Evolutionary conservation across 2,888 invertebrate species (phyloP), one percentile per base, ranked within the genome.

Genomic region (Drosophila picticornis): DNA sequence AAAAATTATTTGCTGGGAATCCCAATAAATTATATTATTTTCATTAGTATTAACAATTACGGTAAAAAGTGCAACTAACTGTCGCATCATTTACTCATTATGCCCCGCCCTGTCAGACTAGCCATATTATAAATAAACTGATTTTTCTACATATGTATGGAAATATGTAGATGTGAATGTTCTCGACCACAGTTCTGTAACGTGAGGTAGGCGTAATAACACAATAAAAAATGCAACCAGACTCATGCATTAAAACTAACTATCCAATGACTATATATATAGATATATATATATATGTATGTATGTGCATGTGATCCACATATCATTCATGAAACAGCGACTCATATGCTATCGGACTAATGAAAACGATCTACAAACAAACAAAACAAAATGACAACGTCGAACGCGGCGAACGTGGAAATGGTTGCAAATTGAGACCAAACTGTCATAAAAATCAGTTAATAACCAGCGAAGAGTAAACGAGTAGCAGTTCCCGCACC

Each of bases 401-500:
- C 76, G 69, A 70, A 66, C 52, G 59, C 76, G 81, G 69, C 76
- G 69, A 70, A 66, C 52, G 59, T 77, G 81, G 69, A 79, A 83
- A 81, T 76, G 71, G 80, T 80, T 66, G 78, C 76, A 67, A 88
- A 85, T 82, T 69, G 87, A 86, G 90, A 88, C 83, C 89, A 83
- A 86, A 90, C 77, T 76, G 76, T 83, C 81, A 88, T 83, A 72
- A 88, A 84, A 90, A 83, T 90, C 90, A 88, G 87, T 88, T 85
- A 86, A 86, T 81, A 83, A 76, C 63, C 73, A 75, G 69, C 69
- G 68, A 58, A 61, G 63, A 52, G 48, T 13, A 58, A 60, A 68
- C 57, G 40, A 22, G 65, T 52, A 68, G 58, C 55, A 22, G 31
- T 62, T 46, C 52, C 71, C 71, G 34, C 67, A 76, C 29, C 81